Percentiles rank a stretch among this genome's conserved stretches.
These are phyloP conservation scores for Phyllotreta cruciferae DNA, from an alignment of 2,888 invertebrate species.

Conservation along the genomic window DNA sequence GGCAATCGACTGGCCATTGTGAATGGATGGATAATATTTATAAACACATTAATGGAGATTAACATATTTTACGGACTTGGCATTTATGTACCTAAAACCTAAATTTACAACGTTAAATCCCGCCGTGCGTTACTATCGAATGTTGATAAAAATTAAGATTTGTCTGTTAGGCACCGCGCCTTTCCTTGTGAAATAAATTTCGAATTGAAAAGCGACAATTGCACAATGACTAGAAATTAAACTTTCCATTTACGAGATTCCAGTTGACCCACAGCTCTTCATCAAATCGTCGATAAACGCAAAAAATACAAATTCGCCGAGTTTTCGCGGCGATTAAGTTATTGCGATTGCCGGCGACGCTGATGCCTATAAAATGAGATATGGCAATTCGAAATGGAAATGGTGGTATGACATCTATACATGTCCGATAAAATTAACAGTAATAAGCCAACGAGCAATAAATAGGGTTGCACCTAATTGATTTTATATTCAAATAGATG, in stretches of 20 bases:
- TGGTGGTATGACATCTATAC: conserved; percentile 31
- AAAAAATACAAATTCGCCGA: too few relatives aligned
- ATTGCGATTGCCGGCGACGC: not conserved
- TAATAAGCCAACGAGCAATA: conserved; percentile 39
- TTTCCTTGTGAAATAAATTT: too few relatives aligned
- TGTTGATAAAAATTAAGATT: conserved; percentile 1
- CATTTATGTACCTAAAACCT: conserved; percentile 2
- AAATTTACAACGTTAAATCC: conserved; percentile 2
- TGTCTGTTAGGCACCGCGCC: too few relatives aligned
- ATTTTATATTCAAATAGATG: conserved; percentile 56
- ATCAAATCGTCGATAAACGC: too few relatives aligned
- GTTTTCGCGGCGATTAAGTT: too few relatives aligned
- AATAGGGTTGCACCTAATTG: conserved; percentile 44
- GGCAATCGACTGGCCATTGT: conserved; percentile 5
- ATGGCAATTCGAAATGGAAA: conserved; percentile 29
- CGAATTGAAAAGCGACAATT: too few relatives aligned
- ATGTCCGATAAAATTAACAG: conserved; percentile 33
- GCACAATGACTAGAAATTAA: too few relatives aligned
- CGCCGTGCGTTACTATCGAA: conserved; percentile 2
- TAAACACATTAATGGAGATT: conserved; percentile 8
- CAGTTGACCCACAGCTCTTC: too few relatives aligned
- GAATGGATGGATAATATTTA: not conserved
- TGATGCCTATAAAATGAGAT: conserved; percentile 18
- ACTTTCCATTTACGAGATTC: too few relatives aligned
- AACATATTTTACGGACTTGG: conserved; percentile 9